Evolutionary conservation across 2,888 invertebrate species (phyloP), one percentile per base, ranked within the genome.

Genomic region (Drosophila ezoana): DNA sequence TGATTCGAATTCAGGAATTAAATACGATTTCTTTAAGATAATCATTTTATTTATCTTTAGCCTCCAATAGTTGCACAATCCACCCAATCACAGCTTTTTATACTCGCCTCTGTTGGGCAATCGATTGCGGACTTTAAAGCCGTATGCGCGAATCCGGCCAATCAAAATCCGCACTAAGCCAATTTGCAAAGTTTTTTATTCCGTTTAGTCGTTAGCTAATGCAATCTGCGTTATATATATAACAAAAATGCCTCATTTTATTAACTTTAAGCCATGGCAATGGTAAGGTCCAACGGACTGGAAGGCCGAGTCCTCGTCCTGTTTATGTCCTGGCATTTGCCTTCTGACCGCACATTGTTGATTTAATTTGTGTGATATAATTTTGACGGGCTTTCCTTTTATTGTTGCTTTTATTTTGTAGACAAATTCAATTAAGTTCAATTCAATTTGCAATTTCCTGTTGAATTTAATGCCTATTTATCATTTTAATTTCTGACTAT

Each of bases 161-260:
- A 16, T 20, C 37, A 11, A 51, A 73, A 76, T 61, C 62, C 47
- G 47, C 64, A 48, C 68, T 79, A 72, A 81, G 72, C 70, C 76
- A 77, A 72, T 85, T 82, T 85, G 57, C 32, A 59, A 58, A 54
- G 69, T 59, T 67, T 37, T 14, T 59, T 62, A 81, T 81, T 81
- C 58, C 64, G 75, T 84, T 87, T 68, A 60, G 59, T 81, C 68
- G 77, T 84, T 84, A 65, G 64, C 61, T 67, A 77, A 84, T 81
- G 81, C 79, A 71, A 75, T 77, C 75, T 83, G 52, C 59, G 79
- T 85, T 67, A 70, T 49, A 69, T 2, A 16, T 3, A 14, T 1
- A 38, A 14, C 9, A n/a, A n/a, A 65, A 80, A 60, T 72, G 38
- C 61, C 44, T 38, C 44, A 73, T 61, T 76, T 73, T 62, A 72